Evolutionary conservation across 2,888 invertebrate genomes (phyloP).

Genomic region (Dioctria linearis): DNA sequence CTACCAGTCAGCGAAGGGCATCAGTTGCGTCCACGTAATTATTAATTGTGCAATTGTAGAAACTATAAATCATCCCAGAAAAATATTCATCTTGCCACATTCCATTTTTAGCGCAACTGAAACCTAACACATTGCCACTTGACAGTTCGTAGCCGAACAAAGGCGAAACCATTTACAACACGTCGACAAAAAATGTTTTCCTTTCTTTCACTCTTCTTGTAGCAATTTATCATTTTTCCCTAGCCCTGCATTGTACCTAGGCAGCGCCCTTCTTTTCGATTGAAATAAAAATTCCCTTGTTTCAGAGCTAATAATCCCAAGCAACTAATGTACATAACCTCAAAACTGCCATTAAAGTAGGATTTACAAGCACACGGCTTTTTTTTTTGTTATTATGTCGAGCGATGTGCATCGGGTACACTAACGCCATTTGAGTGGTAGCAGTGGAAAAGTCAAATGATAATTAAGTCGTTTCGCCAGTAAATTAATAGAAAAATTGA

Average conservation of each 20-base stretch:
- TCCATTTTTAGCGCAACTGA: background rate
- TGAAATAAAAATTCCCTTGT: background rate
- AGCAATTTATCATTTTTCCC: conserved; percentile 38
- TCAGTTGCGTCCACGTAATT: background rate
- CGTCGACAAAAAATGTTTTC: conserved; percentile 28
- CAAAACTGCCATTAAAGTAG: conserved; percentile 44
- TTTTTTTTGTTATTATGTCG: background rate
- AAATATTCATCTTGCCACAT: conserved; percentile 39
- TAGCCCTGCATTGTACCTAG: no score
- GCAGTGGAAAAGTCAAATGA: conserved; percentile 51
- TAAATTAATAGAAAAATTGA: conserved; percentile 50
- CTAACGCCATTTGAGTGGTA: conserved; percentile 3
- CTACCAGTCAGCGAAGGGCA: background rate
- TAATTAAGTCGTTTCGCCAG: conserved; percentile 52
- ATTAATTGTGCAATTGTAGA: conserved; percentile 50
- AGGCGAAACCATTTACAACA: conserved; percentile 35
- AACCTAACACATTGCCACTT: conserved; percentile 34
- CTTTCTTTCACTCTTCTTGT: conserved; percentile 17
- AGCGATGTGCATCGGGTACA: conserved; percentile 16
- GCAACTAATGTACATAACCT: conserved; percentile 32
- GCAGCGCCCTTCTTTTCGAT: conserved; percentile 13
- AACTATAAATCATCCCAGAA: conserved; percentile 37
- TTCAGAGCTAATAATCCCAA: background rate
- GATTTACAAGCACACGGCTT: conserved; percentile 29
- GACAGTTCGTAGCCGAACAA: conserved; percentile 25